phyloP scores from a whole-genome alignment of 2,113 vertebrate species.

The Ptychochromis oligacanthus region DNA sequence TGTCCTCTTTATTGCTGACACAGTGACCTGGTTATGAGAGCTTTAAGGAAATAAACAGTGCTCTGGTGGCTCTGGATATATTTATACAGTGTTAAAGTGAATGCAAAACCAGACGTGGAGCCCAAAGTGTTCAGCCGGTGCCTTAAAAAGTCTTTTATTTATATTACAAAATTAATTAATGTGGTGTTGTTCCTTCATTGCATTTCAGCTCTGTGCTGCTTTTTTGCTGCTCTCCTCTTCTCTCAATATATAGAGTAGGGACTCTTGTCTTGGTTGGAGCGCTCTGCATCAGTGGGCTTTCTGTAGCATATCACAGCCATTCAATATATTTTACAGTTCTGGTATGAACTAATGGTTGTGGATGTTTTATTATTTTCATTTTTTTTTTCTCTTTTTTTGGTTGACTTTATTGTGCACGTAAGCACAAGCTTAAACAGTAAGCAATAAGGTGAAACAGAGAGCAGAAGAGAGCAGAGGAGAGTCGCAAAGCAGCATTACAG shows the following conservation, averaged over 20 bases:
- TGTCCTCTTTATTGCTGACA: neutral
- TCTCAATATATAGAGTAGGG: neutral
- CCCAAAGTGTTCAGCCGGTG: neutral
- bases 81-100: neutral
- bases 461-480: neutral
- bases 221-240: neutral
- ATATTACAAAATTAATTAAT: no score
- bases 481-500: neutral
- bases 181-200: neutral
- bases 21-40: constrained; percentile 1
- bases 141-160: no score
- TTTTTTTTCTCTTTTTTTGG: neutral
- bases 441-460: neutral
- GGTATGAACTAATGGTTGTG: neutral
- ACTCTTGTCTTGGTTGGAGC: neutral
- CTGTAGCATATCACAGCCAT: neutral
- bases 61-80: neutral
- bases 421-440: no score
- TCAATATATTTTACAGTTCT: neutral
- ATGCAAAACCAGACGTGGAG: neutral
- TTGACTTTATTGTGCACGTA: neutral
- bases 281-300: neutral
- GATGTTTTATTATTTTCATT: neutral
- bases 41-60: neutral
- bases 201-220: neutral